phyloP scores from a whole-genome alignment of 2,888 invertebrate genomes.

The Cosmia pyralina region DNA sequence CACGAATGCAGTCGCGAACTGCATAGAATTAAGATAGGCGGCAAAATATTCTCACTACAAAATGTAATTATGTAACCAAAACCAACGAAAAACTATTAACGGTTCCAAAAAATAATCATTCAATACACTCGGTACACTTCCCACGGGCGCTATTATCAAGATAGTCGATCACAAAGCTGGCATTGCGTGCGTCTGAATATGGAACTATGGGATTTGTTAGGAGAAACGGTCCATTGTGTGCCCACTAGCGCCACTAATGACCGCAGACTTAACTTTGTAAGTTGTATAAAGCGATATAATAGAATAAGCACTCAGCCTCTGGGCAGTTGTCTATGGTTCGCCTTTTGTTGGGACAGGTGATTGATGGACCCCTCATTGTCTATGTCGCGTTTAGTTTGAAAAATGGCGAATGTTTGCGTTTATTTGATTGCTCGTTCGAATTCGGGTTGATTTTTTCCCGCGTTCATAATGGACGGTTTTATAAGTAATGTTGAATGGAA shows the following conservation, averaged over 20 bases:
- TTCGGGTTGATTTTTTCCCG: conserved; percentile 71
- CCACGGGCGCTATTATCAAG: conserved; percentile 80
- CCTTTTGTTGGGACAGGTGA: conserved; percentile 84
- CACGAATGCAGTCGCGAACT: conserved; percentile 57
- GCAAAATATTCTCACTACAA: conserved; percentile 53
- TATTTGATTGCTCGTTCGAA: conserved; percentile 79
- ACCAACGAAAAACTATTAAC: conserved; percentile 82
- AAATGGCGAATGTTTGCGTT: conserved; percentile 84
- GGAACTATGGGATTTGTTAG: conserved; percentile 53
- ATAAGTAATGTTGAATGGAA: conserved; percentile 22
- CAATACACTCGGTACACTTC: conserved; percentile 82
- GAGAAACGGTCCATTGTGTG: conserved; percentile 21
- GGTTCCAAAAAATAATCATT: conserved; percentile 78
- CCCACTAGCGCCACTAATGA: conserved; percentile 50
- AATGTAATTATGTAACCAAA: conserved; percentile 75
- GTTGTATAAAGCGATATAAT: conserved; percentile 71
- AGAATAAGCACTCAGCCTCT: conserved; percentile 79
- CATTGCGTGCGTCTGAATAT: conserved; percentile 64
- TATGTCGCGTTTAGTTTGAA: conserved; percentile 85
- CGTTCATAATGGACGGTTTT: conserved; percentile 55
- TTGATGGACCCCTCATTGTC: conserved; percentile 84
- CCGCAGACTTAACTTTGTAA: conserved; percentile 69
- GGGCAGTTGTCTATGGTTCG: conserved; percentile 81
- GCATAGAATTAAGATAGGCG: conserved; percentile 50
- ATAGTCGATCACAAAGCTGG: conserved; percentile 70